Conservation (phyloP, 1,140 invertebrate species). For the Ceratina calcarata region DNA sequence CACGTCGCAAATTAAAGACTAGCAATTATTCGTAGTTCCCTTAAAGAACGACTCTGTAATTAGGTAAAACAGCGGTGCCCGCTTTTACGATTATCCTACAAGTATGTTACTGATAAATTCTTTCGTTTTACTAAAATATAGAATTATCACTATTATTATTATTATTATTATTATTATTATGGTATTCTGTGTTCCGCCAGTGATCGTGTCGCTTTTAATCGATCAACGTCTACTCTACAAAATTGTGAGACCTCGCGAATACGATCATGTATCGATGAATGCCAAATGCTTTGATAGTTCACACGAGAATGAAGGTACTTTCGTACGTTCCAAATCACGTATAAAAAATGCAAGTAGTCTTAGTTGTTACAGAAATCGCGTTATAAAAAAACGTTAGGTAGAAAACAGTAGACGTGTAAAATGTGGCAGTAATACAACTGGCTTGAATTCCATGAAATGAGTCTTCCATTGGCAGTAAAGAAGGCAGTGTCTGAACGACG, state of each 20-base stretch:
- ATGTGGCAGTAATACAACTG: constrained; percentile 17
- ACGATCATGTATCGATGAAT: neutral
- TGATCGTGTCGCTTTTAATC: neutral
- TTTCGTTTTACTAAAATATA: constrained; percentile 65
- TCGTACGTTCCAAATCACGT: neutral
- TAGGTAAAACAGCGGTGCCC: constrained; percentile 58
- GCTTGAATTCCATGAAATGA: neutral
- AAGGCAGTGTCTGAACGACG: constrained; percentile 16
- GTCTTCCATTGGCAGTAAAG: constrained; percentile 35
- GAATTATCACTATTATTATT: no score
- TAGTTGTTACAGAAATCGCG: neutral
- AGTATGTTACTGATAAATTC: constrained; percentile 59
- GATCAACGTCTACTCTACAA: neutral
- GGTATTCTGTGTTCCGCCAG: constrained; percentile 56
- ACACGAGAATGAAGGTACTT: no score
- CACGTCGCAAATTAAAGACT: constrained; percentile 67
- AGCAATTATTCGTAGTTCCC: constrained; percentile 67
- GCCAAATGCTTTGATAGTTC: no score
- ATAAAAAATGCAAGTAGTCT: neutral
- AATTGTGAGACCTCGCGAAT: neutral
- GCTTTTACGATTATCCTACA: constrained; percentile 42
- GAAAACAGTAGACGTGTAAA: no score
- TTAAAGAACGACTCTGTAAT: constrained; percentile 59
- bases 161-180: no score
- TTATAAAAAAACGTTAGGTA: neutral